These are phyloP conservation scores for Rhynchomys soricoides DNA, from an alignment of 2,113 vertebrate species.

Conservation along the genomic window DNA sequence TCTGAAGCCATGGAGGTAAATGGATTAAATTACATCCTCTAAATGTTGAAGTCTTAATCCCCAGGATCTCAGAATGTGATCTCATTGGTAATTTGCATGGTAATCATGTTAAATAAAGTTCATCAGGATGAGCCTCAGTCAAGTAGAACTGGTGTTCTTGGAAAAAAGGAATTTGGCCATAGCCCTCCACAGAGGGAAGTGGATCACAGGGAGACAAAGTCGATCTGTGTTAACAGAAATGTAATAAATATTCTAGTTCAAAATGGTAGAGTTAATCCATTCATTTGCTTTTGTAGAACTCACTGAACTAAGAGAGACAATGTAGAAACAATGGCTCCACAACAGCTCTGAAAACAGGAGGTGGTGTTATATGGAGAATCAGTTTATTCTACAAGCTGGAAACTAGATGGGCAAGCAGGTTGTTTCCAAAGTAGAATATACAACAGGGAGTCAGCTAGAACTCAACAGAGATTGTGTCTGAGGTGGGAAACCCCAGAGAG, in stretches of 20 bases:
- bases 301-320: constrained; percentile 19
- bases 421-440: constrained; percentile 13
- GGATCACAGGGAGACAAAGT: background rate
- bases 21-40: background rate
- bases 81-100: background rate
- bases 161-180: constrained; percentile 11
- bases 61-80: background rate
- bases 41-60: background rate
- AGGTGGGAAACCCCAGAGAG: background rate
- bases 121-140: background rate
- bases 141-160: background rate
- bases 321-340: background rate
- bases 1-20: constrained; percentile 2
- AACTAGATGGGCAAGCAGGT: background rate
- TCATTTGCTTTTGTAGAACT: constrained; percentile 31
- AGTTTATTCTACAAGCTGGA: background rate
- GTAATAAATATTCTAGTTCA: constrained; percentile 45
- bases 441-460: background rate
- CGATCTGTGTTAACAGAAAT: constrained; percentile 52
- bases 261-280: background rate
- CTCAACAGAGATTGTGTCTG: background rate
- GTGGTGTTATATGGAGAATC: background rate
- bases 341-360: constrained; percentile 43
- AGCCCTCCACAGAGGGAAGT: background rate
- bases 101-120: constrained; percentile 28